Conservation (phyloP, 2,113 vertebrate species). For the Empidonax alnorum region DNA sequence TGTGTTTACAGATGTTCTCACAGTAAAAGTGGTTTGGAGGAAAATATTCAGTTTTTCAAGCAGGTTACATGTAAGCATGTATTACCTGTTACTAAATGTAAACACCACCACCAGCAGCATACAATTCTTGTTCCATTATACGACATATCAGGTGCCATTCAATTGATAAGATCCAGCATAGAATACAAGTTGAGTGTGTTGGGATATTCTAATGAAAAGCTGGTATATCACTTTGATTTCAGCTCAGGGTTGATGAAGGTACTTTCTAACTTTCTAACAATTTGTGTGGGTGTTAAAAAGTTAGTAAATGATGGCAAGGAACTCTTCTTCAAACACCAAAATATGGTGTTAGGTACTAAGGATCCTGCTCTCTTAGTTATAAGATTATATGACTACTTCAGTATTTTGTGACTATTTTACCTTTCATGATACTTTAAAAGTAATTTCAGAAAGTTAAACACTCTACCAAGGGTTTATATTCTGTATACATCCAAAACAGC, state of each 20-base stretch:
- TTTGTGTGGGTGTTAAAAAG: background rate
- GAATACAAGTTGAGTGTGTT: background rate
- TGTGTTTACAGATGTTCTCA: background rate
- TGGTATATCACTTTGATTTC: background rate
- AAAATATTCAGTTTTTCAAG: background rate
- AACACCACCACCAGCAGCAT: background rate
- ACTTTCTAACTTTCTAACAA: background rate
- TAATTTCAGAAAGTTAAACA: conserved; percentile 1
- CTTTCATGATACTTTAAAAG: conserved; percentile 8
- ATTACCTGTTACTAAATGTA: background rate
- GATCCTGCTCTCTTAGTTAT: background rate
- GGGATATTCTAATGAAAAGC: conserved; percentile 11
- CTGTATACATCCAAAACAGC: background rate
- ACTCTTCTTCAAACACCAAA: background rate
- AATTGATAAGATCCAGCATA: background rate
- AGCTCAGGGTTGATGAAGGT: background rate
- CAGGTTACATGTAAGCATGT: background rate
- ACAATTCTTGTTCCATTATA: background rate
- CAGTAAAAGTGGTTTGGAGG: background rate
- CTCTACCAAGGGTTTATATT: background rate
- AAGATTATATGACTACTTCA: background rate
- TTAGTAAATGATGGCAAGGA: background rate
- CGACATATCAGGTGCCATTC: background rate
- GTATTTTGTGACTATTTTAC: background rate
- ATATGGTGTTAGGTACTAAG: background rate